Percentiles rank a stretch among this genome's conserved stretches.
Evolutionary conservation across 1,140 invertebrate genomes (phyloP).

Genomic region (Zaprionus lachaisei): DNA sequence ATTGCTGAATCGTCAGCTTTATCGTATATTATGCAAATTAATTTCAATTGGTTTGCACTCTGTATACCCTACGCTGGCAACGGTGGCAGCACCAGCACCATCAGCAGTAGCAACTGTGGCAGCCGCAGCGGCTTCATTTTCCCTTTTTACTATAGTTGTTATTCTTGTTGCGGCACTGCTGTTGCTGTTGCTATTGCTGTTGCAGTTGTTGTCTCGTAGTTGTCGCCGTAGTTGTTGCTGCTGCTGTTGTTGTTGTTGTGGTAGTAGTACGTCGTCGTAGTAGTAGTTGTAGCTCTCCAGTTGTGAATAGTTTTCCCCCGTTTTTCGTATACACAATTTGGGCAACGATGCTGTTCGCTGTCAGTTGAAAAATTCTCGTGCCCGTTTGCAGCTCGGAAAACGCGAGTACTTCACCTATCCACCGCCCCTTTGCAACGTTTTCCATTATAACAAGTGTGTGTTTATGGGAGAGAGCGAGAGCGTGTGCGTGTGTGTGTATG

Average conservation of each 20-base stretch:
- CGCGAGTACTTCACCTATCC: conserved; percentile 9
- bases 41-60: conserved; percentile 83
- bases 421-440: not conserved
- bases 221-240: conserved; percentile 44
- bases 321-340: conserved; percentile 74
- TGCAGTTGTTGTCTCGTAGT: conserved; percentile 22
- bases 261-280: conserved; percentile 29
- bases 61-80: conserved; percentile 55
- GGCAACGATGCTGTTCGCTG: conserved; percentile 29
- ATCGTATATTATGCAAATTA: conserved; percentile 76
- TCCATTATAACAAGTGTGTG: conserved; percentile 30
- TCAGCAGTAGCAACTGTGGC: conserved; percentile 21
- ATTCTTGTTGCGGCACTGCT: conserved; percentile 46
- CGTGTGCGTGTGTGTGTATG: conserved; percentile 25
- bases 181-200: conserved; percentile 7
- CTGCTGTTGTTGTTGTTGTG: conserved; percentile 35
- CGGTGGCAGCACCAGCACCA: conserved; percentile 37
- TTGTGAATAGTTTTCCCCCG: conserved; percentile 37
- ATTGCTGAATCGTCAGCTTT: conserved; percentile 75
- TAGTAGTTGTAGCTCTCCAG: conserved; percentile 19
- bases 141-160: conserved; percentile 28
- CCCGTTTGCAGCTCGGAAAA: conserved; percentile 40
- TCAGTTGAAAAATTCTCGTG: conserved; percentile 32
- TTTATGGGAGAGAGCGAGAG: conserved; percentile 4
- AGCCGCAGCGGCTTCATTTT: conserved; percentile 39